Base-by-base conservation (phyloP, 1,140 invertebrate genomes). In the Diachasma alloeum region DNA sequence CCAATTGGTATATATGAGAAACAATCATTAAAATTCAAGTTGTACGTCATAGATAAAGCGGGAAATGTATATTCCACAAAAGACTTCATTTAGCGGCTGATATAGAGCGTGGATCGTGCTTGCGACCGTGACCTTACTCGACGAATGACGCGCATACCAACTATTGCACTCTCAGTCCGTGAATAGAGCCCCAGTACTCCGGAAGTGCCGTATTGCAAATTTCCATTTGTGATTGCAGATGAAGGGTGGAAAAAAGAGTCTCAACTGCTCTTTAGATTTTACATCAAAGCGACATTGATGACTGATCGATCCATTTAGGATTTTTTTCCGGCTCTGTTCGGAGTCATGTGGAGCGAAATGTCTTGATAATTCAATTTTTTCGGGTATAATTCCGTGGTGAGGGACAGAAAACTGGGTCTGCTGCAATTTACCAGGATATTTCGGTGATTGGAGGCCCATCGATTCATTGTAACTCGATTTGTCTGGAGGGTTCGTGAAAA, bases 11-110 rank as follows among this genome's bases (percentile, higher is more conserved):
- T 6, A 31, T 31, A 31, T 31, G 31, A 6, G 31, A 31, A 31
- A 31, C 6, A 31, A 31, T 31, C 31, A 31, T 31, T 31, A 31
- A 63, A 9, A 26, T 24, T 11, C 19, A 31, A 4, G 10, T 24
- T 19, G 24, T 86, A 91, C 39, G 88, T 91, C 73, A 91, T 91
- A 4, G 91, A 91, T 68, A 90, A 90, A 42, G 90, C 79, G 15
- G 10, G 26, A 63, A 63, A 63, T 31, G 24, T 26, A 63, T 63
- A 31, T 24, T 63, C 59, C 59, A 26, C 59, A 63, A 31, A 24
- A 31, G 22, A 63, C 19, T 63, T 63, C 59, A 63, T 63, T 63
- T 63, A 63, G 11, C 6, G 19, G 11, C 59, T 26, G 22, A 63
- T 63, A 63, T 63, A 26, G 59, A 63, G 24, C 59, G 22, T 63